Evolutionary conservation across 1,140 invertebrate genomes (phyloP).

Genomic region (Pogonus chalceus): DNA sequence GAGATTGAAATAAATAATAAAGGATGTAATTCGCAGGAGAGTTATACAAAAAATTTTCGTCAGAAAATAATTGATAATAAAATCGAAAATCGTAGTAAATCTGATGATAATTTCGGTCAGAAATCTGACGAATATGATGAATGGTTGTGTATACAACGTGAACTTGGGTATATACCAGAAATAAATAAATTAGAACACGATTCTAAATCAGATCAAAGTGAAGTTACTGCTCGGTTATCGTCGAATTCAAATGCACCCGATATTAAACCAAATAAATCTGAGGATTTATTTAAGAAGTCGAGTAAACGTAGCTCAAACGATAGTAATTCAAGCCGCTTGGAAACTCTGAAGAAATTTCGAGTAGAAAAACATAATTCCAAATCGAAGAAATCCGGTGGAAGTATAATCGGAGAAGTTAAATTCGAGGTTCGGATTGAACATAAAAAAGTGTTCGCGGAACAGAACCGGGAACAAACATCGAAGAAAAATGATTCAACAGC

Average conservation of each 20-base stretch:
- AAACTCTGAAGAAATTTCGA: slow-evolving; percentile 32
- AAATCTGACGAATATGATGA: slow-evolving; percentile 46
- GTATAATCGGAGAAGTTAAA: slow-evolving; percentile 4
- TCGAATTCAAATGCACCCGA: neutral
- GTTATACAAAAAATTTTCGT: neutral
- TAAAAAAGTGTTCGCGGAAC: slow-evolving; percentile 7
- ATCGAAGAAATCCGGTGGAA: neutral
- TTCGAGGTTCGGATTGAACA: neutral
- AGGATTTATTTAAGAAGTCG: slow-evolving; percentile 5
- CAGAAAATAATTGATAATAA: slow-evolving; percentile 2
- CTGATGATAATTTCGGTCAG: neutral
- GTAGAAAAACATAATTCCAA: slow-evolving; percentile 31
- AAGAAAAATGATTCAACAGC: neutral
- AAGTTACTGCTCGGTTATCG: neutral
- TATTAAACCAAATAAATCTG: slow-evolving; percentile 2
- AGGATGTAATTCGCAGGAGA: neutral
- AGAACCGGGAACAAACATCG: neutral
- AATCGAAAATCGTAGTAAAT: neutral
- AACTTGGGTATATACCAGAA: slow-evolving; percentile 43
- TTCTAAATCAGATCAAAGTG: neutral
- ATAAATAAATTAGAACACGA: slow-evolving; percentile 4
- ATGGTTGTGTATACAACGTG: slow-evolving; percentile 58
- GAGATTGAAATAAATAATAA: slow-evolving; percentile 1
- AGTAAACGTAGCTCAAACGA: slow-evolving; percentile 4
- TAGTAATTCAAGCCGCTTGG: slow-evolving; percentile 27